Evolutionary conservation across 2,888 invertebrate species (phyloP), one percentile per base, ranked within the genome.

Genomic region (Polydrusus cervinus): DNA sequence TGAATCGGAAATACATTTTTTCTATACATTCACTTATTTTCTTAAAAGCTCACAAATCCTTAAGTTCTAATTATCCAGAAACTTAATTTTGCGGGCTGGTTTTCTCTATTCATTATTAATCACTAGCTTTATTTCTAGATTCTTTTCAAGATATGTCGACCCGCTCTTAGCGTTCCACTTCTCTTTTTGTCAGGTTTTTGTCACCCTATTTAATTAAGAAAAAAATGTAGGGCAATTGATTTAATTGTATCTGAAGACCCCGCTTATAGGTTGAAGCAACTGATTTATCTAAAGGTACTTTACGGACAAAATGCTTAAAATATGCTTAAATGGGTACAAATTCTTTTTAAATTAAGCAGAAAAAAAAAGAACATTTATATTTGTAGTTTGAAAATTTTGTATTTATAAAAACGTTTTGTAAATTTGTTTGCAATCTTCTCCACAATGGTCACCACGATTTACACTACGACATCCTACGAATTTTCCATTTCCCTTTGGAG

Each of bases 171-270:
- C 60, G 57, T 68, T 68, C 68, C 20, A 68, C 57, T 68, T 68
- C 60, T 45, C 74, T 55, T 70, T 69, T 64, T 64, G 65, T 62
- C 60, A 40, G 16, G 51, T 40, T 70, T 75, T 67, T 60, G 65
- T 66, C 75, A 49, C 66, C 60, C 71, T 66, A 65, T 70, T 74
- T 74, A 71, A 75, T 75, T 75, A 75, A 74, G 74, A 74, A 71
- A 75, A 74, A 75, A 71, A 71, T 45, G 43, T 55, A 49, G 51
- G 51, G 64, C 67, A 71, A 75, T 75, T 71, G 71, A 75, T 71
- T 67, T 75, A 71, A 75, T 71, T 75, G 66, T 66, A 71, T 75
- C 34, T 66, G 55, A 71, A 66, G 71, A 60, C 40, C 51, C 40
- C 25, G 69, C 65, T 64, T 69, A 43, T 30, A 38, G 55, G 74